A percentile compares a stretch with the other conserved stretches of the same genome.
Evolutionary conservation across 2,797 vertebrate species (phyloP).

Genomic region (Poecilia gillii): DNA sequence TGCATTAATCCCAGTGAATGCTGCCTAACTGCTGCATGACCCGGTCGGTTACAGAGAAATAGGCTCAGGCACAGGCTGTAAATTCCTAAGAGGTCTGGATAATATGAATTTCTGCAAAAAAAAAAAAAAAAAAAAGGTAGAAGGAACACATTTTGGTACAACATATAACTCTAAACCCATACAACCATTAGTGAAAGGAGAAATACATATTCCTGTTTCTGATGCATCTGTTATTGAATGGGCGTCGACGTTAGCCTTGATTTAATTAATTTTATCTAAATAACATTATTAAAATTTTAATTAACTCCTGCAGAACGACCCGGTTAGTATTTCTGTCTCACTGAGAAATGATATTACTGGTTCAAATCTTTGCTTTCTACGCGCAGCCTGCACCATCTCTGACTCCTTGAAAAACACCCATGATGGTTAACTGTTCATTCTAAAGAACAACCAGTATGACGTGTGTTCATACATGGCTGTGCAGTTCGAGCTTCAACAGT

Average conservation of each 20-base stretch:
- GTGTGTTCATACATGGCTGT: not conserved
- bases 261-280: not conserved
- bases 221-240: not conserved
- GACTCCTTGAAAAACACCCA: not conserved
- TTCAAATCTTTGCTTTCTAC: not conserved
- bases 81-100: slow-evolving; percentile 53
- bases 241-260: not conserved
- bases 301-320: not conserved
- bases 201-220: not conserved
- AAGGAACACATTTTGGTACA: not conserved
- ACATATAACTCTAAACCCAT: not conserved
- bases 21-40: slow-evolving; percentile 52
- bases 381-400: not conserved
- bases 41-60: slow-evolving; percentile 23
- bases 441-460: not conserved
- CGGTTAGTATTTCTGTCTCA: not conserved
- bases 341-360: not conserved
- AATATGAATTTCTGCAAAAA: slow-evolving; percentile 30
- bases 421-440: not conserved
- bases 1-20: slow-evolving; percentile 63
- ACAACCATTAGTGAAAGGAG: not conserved
- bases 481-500: not conserved
- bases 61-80: slow-evolving; percentile 32
- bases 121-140: not conserved
- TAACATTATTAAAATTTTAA: not conserved